Evolutionary conservation across 1,140 invertebrate genomes (phyloP), one percentile per base, ranked within the genome.

Genomic region (Drosophila ambigua): DNA sequence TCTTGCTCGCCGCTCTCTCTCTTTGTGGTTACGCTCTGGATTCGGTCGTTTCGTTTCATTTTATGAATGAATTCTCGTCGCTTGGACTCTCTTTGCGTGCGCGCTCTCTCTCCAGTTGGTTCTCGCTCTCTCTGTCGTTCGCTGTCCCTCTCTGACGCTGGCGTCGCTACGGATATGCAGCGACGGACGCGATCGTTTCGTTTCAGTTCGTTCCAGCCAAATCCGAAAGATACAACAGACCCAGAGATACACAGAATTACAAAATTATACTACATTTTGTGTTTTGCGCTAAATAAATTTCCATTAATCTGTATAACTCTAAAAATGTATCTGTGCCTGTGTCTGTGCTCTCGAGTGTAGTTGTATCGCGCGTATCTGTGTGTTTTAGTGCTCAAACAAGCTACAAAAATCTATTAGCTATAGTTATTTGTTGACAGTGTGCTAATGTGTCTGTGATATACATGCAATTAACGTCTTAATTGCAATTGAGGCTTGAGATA

Each of bases 201-300:
- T 90, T 90, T 90, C 83, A 90, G 88, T 90, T 87, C 87, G 82
- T 72, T 87, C 83, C 83, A 85, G 78, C 82, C 35, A 39, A 76
- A 91, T 88, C 82, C 90, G 78, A 91, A 90, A 91, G 90, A 91
- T 90, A 90, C 90, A 39, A 91, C 79, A 91, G 81, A 85, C 74
- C 77, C 55, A 66, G 55, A 65, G 61, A 84, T 46, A 63, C 64
- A 77, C 61, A 67, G 74, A 82, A 85, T 52, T 52, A 62, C 52
- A 58, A 75, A 67, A 59, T 48, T 59, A 75, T 16, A 61, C 48
- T 44, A 76, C 11, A 44, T 60, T 81, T 87, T 87, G 66, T 69
- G 77, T 83, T 66, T 77, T 57, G 76, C 66, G 66, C 64, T 52
- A 63, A 85, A 81, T 61, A 72, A 79, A 84, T 77, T 64, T 61